A percentile compares a stretch with the other conserved stretches of the same genome.
Evolutionary conservation across 2,797 vertebrate genomes (phyloP).

Genomic region (Anniella stebbinsi): DNA sequence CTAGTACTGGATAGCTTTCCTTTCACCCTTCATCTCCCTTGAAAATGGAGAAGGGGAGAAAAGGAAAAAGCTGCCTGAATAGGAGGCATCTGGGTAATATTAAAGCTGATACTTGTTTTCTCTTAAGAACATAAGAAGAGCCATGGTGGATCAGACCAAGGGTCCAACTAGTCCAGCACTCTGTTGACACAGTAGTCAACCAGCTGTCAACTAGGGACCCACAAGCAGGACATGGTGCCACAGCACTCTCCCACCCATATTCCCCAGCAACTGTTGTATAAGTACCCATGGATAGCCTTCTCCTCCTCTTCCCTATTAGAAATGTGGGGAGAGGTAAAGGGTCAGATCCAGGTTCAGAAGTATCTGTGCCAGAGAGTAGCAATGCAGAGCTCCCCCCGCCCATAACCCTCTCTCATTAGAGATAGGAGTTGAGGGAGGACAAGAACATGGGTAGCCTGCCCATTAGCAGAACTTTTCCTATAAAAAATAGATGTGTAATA

Average conservation of each 20-base stretch:
- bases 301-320: not conserved
- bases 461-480: not conserved
- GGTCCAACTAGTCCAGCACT: no score
- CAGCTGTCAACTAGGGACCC: no score
- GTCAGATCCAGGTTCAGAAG: not conserved
- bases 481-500: not conserved
- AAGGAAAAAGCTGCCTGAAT: not conserved
- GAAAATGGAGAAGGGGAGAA: not conserved
- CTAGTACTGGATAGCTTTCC: not conserved
- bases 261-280: no score
- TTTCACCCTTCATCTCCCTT: not conserved
- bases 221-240: no score
- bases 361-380: not conserved
- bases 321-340: not conserved
- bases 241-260: no score
- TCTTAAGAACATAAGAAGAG: no score
- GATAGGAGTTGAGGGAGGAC: no score
- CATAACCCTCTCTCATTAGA: not conserved
- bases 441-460: not conserved
- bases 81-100: not conserved
- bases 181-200: no score
- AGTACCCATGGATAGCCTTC: no score
- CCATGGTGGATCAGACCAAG: no score
- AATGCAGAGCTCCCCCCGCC: not conserved
- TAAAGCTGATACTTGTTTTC: no score